Percentiles rank a stretch among this genome's conserved stretches.
Evolutionary conservation across 2,888 invertebrate genomes (phyloP).

Genomic region (Ariolimax columbianus): DNA sequence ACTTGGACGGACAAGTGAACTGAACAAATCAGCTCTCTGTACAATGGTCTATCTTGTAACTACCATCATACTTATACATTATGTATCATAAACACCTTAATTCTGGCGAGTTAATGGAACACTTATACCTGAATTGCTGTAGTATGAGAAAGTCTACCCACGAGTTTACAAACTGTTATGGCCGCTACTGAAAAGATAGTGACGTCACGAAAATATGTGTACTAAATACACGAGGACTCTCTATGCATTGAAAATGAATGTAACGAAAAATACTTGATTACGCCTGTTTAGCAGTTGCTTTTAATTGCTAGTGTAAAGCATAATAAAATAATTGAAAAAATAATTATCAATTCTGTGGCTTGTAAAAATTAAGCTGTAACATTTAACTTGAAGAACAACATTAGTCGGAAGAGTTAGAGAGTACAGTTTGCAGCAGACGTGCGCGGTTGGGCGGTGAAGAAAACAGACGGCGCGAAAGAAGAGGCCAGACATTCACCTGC

Average conservation of each 20-base stretch:
- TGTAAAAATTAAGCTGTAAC: not conserved
- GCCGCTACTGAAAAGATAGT: not conserved
- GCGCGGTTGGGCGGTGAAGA: not conserved
- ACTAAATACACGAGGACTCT: slow-evolving; percentile 38
- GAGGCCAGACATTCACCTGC: not conserved
- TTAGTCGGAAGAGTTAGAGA: slow-evolving; percentile 7
- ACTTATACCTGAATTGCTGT: too few relatives aligned
- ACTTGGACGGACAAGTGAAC: too few relatives aligned
- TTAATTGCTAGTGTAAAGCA: not conserved
- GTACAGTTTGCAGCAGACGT: slow-evolving; percentile 12
- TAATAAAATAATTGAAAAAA: not conserved
- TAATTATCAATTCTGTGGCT: not conserved
- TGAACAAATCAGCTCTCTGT: too few relatives aligned
- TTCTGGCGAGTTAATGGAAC: too few relatives aligned
- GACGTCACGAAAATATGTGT: not conserved
- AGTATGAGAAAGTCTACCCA: not conserved
- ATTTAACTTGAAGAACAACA: not conserved
- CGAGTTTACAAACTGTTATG: not conserved
- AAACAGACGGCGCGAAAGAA: slow-evolving; percentile 44
- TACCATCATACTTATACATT: too few relatives aligned
- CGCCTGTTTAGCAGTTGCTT: not conserved
- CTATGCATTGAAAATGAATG: slow-evolving; percentile 4
- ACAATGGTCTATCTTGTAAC: too few relatives aligned
- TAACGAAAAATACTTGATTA: not conserved
- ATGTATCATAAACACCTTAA: too few relatives aligned